A percentile compares a stretch with the other conserved stretches of the same genome.
These are phyloP conservation scores for Lordiphosa stackelbergi DNA, from an alignment of 1,140 invertebrate genomes.

Conservation along the genomic window DNA sequence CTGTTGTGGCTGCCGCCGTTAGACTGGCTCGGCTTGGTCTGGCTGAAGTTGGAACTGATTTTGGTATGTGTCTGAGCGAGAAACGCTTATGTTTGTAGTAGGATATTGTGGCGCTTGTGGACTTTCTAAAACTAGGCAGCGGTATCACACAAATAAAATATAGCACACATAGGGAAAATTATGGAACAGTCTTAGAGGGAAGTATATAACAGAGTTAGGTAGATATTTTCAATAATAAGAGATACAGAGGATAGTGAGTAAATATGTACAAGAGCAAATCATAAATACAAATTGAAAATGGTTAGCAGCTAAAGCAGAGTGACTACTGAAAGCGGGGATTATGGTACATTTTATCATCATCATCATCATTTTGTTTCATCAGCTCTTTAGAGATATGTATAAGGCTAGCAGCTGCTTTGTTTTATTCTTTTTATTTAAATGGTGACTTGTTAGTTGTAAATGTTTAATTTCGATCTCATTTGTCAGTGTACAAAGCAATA, in stretches of 20 bases:
- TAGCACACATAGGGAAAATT: constrained; percentile 57
- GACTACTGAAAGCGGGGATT: not conserved
- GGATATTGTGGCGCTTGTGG: constrained; percentile 72
- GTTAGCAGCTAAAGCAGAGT: not conserved
- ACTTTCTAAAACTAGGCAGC: constrained; percentile 73
- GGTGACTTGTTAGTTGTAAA: constrained; percentile 7
- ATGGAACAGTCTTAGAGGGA: constrained; percentile 1
- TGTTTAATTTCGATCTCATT: constrained; percentile 18
- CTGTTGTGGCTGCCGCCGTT: constrained; percentile 40
- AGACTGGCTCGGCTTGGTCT: constrained; percentile 51
- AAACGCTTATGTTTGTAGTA: constrained; percentile 76
- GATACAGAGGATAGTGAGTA: no score
- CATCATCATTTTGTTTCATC: no score
- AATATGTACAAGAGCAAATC: constrained; percentile 12
- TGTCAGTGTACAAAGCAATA: constrained; percentile 49
- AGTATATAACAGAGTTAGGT: not conserved
- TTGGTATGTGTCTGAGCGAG: constrained; percentile 73
- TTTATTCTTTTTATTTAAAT: constrained; percentile 10
- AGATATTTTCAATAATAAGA: not conserved
- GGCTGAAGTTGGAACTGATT: constrained; percentile 61
- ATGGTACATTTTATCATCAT: no score
- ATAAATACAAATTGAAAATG: no score
- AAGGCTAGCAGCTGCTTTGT: constrained; percentile 3
- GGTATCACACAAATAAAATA: constrained; percentile 38
- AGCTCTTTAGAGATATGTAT: no score